Conservation (phyloP, 1,140 invertebrate genomes). For the Calliphora vicina region DNA sequence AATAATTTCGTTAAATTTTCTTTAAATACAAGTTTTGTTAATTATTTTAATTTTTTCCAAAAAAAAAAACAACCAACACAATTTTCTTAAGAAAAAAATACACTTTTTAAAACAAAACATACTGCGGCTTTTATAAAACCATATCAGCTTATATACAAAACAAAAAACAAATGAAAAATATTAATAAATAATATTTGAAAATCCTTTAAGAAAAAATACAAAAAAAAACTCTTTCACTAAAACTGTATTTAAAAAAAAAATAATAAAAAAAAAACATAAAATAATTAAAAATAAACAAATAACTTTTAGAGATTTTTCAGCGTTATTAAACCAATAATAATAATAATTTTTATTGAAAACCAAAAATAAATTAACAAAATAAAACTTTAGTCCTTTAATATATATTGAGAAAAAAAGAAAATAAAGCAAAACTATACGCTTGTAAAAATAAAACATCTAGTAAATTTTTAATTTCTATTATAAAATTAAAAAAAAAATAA, state of each 20-base stretch:
- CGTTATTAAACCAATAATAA: not conserved
- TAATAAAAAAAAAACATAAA: not conserved
- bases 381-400: not conserved
- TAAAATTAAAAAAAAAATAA: not conserved
- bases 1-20: not conserved
- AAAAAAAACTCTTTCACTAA: not conserved
- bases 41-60: not conserved
- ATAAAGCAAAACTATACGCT: not conserved
- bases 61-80: not conserved
- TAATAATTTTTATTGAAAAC: not conserved
- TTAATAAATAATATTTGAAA: not conserved
- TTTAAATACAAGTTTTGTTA: not conserved
- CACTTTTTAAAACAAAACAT: constrained; percentile 18
- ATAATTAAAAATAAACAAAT: not conserved
- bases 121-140: constrained; percentile 35
- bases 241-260: not conserved
- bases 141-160: constrained; percentile 32
- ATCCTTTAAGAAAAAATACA: not conserved
- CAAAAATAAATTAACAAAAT: not conserved
- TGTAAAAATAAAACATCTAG: not conserved
- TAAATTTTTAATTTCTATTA: not conserved
- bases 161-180: not conserved
- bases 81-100: not conserved
- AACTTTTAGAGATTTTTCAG: constrained; percentile 18
- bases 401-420: not conserved